Evolutionary conservation across 2,113 vertebrate genomes (phyloP).

Genomic region (Protobothrops flavoviridis): DNA sequence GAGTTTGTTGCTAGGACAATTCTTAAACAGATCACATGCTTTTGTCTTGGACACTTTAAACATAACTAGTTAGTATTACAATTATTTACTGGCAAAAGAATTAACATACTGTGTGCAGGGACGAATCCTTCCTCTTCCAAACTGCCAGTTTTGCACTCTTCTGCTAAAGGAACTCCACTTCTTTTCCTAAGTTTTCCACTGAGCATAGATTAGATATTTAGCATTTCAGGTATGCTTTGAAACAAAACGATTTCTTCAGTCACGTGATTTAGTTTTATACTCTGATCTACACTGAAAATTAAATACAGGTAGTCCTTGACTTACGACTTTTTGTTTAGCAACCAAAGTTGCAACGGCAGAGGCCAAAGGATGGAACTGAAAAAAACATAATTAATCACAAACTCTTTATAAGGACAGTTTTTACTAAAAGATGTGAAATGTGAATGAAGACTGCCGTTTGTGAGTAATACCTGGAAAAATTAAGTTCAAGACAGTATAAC

Average conservation of each 20-base stretch:
- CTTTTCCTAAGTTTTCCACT: slow-evolving; percentile 61
- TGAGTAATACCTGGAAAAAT: neutral
- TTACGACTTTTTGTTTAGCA: neutral
- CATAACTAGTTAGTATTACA: neutral
- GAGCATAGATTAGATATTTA: slow-evolving; percentile 7
- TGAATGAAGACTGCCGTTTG: neutral
- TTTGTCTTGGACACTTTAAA: neutral
- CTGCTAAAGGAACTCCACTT: slow-evolving; percentile 47
- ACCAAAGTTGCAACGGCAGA: neutral
- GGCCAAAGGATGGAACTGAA: neutral
- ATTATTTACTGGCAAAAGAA: neutral
- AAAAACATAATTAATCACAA: neutral
- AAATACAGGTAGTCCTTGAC: neutral
- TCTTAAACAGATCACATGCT: neutral
- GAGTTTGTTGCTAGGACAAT: too few species aligned
- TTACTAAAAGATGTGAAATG: neutral
- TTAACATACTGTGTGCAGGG: slow-evolving; percentile 61
- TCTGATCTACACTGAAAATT: neutral
- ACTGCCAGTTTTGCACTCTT: slow-evolving; percentile 63
- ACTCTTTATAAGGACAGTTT: neutral
- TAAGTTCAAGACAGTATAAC: neutral
- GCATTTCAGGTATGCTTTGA: neutral
- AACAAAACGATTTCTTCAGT: neutral
- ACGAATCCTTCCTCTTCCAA: slow-evolving; percentile 70
- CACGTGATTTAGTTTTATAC: neutral